phyloP scores from a whole-genome alignment of 2,113 vertebrate genomes.

The Pardalotus punctatus region DNA sequence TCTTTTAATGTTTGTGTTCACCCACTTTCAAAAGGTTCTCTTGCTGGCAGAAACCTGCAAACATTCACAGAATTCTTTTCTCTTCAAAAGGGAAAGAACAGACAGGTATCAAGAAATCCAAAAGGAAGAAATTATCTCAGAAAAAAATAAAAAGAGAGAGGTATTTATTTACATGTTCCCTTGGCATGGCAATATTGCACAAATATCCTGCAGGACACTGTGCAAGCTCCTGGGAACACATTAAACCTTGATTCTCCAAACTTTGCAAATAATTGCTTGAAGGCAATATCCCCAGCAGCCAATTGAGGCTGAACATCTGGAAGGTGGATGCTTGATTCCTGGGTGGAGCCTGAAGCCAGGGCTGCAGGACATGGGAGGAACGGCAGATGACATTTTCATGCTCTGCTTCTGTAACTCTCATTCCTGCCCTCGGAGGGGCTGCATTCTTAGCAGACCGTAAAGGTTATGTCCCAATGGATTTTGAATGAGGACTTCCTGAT shows the following conservation, averaged over 20 bases:
- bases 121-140: neutral
- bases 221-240: neutral
- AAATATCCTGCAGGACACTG: neutral
- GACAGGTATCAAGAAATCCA: neutral
- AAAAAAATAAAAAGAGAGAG: neutral
- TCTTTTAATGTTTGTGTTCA: neutral
- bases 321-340: neutral
- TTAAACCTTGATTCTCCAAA: neutral
- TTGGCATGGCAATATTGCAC: neutral
- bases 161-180: neutral
- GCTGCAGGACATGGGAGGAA: neutral
- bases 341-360: neutral
- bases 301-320: neutral
- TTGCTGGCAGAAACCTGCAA: neutral
- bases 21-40: neutral
- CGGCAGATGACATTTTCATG: conserved; percentile 2
- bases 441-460: neutral
- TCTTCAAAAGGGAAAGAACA: neutral
- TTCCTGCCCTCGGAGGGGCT: neutral
- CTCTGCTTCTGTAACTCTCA: neutral
- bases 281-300: neutral
- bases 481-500: neutral
- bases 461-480: neutral
- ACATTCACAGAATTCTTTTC: neutral
- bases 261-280: neutral